Evolutionary conservation across 2,797 vertebrate genomes (phyloP).

Genomic region (Sebastes umbrosus): DNA sequence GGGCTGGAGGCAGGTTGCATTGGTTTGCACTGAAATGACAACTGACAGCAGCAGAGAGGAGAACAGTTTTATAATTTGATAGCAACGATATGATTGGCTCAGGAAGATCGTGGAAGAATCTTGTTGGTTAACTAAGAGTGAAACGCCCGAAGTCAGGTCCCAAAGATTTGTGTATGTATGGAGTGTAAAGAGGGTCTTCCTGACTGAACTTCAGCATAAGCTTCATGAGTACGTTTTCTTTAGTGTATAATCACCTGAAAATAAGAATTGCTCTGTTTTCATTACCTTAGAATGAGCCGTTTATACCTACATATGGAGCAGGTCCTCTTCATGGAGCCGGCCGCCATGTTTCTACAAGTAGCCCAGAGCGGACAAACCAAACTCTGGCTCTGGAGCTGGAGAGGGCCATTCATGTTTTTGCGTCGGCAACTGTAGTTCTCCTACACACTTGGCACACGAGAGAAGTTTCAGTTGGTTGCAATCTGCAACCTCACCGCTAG

Average conservation of each 20-base stretch:
- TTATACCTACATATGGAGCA: too few relatives aligned
- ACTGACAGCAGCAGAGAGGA: too few relatives aligned
- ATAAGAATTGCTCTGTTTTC: background rate
- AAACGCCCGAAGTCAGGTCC: background rate
- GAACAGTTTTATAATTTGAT: background rate
- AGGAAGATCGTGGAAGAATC: background rate
- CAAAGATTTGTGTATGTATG: background rate
- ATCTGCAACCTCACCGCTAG: background rate
- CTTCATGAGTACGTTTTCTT: background rate
- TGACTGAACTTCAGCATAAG: background rate
- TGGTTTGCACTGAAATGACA: too few relatives aligned
- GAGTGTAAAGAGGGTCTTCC: background rate
- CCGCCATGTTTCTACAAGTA: background rate
- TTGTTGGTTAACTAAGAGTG: background rate
- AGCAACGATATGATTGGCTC: background rate
- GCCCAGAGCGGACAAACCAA: background rate
- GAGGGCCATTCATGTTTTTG: too few relatives aligned
- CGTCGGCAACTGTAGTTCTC: background rate
- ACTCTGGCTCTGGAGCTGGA: too few relatives aligned
- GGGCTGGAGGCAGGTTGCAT: too few relatives aligned
- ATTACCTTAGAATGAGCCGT: too few relatives aligned
- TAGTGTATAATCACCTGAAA: background rate
- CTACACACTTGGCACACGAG: background rate
- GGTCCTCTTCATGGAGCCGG: background rate
- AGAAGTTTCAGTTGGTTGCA: background rate